Evolutionary conservation across 2,113 vertebrate genomes (phyloP), one percentile per base, ranked within the genome.

Genomic region (Scatophagus argus): DNA sequence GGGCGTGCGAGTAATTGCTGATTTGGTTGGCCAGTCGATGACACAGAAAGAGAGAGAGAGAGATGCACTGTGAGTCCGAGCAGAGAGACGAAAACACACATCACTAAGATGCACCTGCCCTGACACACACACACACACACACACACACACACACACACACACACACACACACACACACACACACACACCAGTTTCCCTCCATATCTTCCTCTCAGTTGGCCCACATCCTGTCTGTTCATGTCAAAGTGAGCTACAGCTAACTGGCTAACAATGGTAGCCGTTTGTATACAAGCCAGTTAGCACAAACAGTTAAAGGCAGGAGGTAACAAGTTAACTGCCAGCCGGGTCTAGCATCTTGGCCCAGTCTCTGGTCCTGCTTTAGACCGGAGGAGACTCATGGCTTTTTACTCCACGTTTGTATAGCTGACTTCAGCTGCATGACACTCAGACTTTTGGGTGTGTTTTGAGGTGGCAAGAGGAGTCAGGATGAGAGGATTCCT

Each of bases 21-120:
- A 91, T 95, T 96, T 95, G 84, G 90, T 88, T 93, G 87, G 89
- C 86, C 91, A 86, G 89, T 89, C 93, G 90, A 93, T 92, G 93
- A 92, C 83, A 83, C 71, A 87, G 38, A 77, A 56, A 79, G 81
- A 71, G 81, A 63, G 67, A 79, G 58, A 44, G 84, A 85, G 80
- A 88, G 81, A 84, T 79, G 78, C 72, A 85, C 66, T 71, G 65
- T 38, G 46, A 69, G 78, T 77, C 72, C 60, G 55, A 85, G 73
- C 38, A 78, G 62, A 67, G 76, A 62, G 27, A 85, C 81, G 70
- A 52, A 70, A 60, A 72, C 74, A 72, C 77, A 83, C 82, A 72
- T 69, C 34, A 34, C 69, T 79, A 13, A 74, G 60, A 82, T 78
- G 44, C 86, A 88, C 78, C 61, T 81, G 47, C 72, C 25, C 25